A percentile compares a stretch with the other conserved stretches of the same genome.
Evolutionary conservation across 2,888 invertebrate species (phyloP).

Genomic region (Drosophila kambysellisi): DNA sequence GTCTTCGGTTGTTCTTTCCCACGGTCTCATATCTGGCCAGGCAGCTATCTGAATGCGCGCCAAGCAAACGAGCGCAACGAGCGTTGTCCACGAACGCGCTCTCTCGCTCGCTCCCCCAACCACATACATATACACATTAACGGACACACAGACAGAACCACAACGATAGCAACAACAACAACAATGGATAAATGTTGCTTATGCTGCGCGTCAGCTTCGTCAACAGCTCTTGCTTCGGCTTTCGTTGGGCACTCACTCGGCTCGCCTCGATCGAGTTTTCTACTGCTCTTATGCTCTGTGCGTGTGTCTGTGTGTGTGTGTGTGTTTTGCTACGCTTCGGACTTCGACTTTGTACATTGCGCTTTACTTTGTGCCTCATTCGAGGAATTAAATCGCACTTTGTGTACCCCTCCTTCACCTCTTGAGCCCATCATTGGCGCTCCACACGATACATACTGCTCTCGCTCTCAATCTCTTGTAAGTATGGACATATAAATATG

Average conservation of each 20-base stretch:
- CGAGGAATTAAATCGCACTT: constrained; percentile 78
- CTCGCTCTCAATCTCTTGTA: constrained; percentile 35
- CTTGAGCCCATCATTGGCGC: neutral
- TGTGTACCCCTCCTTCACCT: constrained; percentile 40
- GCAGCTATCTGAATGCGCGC: constrained; percentile 74
- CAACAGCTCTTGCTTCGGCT: constrained; percentile 31
- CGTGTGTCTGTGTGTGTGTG: constrained; percentile 10
- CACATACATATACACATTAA: constrained; percentile 21
- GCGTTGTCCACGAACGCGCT: constrained; percentile 43
- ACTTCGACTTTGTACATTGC: constrained; percentile 74
- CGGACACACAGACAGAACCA: constrained; percentile 31
- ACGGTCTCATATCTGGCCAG: constrained; percentile 85
- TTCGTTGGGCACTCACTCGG: constrained; percentile 37
- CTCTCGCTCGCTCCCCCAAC: constrained; percentile 14
- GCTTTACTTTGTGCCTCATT: constrained; percentile 76
- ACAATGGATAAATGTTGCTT: constrained; percentile 67
- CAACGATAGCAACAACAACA: constrained; percentile 37
- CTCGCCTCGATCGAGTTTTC: constrained; percentile 70
- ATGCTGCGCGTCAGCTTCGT: constrained; percentile 59
- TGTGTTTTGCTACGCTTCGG: constrained; percentile 46
- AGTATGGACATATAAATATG: constrained; percentile 16
- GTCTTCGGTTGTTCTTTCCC: constrained; percentile 85
- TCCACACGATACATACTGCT: constrained; percentile 7
- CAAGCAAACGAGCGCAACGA: constrained; percentile 63
- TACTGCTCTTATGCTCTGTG: constrained; percentile 36